phyloP scores from a whole-genome alignment of 2,888 invertebrate species.

The Beris morrisii region DNA sequence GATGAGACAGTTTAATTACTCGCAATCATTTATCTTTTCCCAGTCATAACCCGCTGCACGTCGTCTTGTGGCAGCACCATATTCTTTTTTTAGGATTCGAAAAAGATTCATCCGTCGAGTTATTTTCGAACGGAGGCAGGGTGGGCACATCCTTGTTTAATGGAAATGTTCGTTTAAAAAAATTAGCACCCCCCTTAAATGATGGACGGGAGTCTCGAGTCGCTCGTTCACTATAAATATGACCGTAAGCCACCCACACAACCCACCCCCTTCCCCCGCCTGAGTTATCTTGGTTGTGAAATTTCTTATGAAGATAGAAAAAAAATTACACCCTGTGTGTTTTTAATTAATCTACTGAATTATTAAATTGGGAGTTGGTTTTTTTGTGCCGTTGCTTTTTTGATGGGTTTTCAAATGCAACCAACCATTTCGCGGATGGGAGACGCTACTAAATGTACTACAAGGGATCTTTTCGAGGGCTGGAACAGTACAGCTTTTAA shows the following conservation, averaged over 20 bases:
- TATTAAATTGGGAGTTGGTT: conserved; percentile 9
- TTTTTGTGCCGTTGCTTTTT: background rate
- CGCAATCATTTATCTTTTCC: conserved; percentile 43
- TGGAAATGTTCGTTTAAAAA: conserved; percentile 9
- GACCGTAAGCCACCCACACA: background rate
- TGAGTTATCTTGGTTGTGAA: background rate
- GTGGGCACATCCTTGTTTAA: background rate
- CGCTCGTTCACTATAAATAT: background rate
- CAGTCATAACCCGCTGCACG: conserved; percentile 10
- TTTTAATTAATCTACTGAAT: conserved; percentile 25
- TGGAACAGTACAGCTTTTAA: too few relatives aligned
- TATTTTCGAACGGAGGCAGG: background rate
- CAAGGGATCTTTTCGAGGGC: too few relatives aligned
- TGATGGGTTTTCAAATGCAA: conserved; percentile 10
- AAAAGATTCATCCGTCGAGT: too few relatives aligned
- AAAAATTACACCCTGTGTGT: conserved; percentile 4
- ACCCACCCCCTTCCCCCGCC: background rate
- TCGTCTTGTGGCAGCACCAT: background rate
- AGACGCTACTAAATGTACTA: too few relatives aligned
- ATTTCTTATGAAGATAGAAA: conserved; percentile 4
- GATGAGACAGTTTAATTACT: conserved; percentile 43
- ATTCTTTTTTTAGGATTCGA: too few relatives aligned
- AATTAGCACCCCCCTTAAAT: conserved; percentile 13
- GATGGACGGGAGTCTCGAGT: conserved; percentile 3
- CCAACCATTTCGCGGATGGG: conserved; percentile 3